Percentiles rank a stretch among this genome's conserved stretches.
These are phyloP conservation scores for Cheilosia impressa DNA, from an alignment of 2,888 invertebrate species.

Conservation along the genomic window DNA sequence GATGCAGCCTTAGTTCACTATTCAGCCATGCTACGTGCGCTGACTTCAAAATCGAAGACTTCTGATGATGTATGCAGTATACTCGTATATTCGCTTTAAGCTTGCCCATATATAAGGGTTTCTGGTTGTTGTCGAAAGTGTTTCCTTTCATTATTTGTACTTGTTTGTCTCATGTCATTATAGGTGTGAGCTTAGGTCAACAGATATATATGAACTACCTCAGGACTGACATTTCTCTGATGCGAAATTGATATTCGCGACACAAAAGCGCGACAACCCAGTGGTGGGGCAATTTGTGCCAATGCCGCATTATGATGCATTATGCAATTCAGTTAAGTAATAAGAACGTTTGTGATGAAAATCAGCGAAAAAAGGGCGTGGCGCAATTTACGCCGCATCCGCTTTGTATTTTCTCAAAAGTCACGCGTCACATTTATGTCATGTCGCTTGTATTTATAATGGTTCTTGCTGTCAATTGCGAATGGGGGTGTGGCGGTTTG, in stretches of 20 bases:
- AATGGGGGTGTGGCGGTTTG: neutral
- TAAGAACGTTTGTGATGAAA: slow-evolving; percentile 12
- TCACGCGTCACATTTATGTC: slow-evolving; percentile 46
- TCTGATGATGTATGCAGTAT: slow-evolving; percentile 3
- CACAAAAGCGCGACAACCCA: slow-evolving; percentile 13
- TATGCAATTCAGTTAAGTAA: slow-evolving; percentile 24
- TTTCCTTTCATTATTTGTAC: no score
- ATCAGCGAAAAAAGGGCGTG: slow-evolving; percentile 21
- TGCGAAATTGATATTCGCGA: slow-evolving; percentile 23
- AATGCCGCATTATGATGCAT: slow-evolving; percentile 17
- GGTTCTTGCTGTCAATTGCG: neutral
- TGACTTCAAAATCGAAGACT: slow-evolving; percentile 36
- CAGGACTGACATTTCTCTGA: neutral
- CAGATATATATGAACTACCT: neutral
- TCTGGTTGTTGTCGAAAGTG: no score
- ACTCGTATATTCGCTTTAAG: neutral
- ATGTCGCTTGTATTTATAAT: slow-evolving; percentile 7
- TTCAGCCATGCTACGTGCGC: slow-evolving; percentile 52
- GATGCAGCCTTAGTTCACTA: slow-evolving; percentile 55
- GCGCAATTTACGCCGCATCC: slow-evolving; percentile 22
- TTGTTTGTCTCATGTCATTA: no score
- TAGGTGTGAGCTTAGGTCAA: neutral
- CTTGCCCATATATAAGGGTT: no score
- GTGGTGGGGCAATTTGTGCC: slow-evolving; percentile 20
- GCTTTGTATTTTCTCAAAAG: slow-evolving; percentile 32